Evolutionary conservation across 1,140 invertebrate genomes (phyloP).

Genomic region (Drosophila erecta): DNA sequence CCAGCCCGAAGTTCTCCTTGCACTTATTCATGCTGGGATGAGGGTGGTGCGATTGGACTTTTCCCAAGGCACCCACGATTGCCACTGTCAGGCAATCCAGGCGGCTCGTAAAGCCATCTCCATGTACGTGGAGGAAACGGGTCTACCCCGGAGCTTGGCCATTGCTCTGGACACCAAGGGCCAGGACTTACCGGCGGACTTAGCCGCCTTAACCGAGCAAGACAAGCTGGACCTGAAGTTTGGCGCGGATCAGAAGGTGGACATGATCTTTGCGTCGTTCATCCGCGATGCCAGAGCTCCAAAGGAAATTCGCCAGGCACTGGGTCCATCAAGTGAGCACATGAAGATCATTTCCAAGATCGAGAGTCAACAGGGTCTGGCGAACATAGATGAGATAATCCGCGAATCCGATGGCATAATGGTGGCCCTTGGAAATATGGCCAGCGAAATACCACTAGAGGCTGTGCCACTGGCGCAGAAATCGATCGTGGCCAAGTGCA

Average conservation of each 20-base stretch:
- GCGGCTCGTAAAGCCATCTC: slow-evolving; percentile 93
- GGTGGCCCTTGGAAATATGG: slow-evolving; percentile 97
- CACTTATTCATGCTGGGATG: slow-evolving; percentile 99
- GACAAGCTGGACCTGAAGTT: slow-evolving; percentile 97
- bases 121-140: slow-evolving; percentile 88
- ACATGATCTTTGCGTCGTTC: slow-evolving; percentile 99
- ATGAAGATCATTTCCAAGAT: slow-evolving; percentile 98
- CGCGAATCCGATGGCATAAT: slow-evolving; percentile 97
- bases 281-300: slow-evolving; percentile 96
- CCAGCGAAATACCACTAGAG: slow-evolving; percentile 98
- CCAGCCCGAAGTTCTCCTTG: slow-evolving; percentile 91
- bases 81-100: slow-evolving; percentile 94
- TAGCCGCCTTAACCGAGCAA: slow-evolving; percentile 98
- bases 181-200: slow-evolving; percentile 96
- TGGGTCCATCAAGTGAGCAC: slow-evolving; percentile 95
- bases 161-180: slow-evolving; percentile 98
- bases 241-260: slow-evolving; percentile 96
- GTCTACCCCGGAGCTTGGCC: slow-evolving; percentile 84
- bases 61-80: slow-evolving; percentile 97
- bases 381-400: slow-evolving; percentile 97
- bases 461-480: slow-evolving; percentile 99
- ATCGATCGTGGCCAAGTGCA: slow-evolving; percentile 96
- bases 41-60: slow-evolving; percentile 98
- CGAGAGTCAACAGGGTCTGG: slow-evolving; percentile 97
- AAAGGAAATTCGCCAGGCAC: slow-evolving; percentile 92